Conservation (phyloP, 1,140 invertebrate genomes). For the Chymomyza costata region DNA sequence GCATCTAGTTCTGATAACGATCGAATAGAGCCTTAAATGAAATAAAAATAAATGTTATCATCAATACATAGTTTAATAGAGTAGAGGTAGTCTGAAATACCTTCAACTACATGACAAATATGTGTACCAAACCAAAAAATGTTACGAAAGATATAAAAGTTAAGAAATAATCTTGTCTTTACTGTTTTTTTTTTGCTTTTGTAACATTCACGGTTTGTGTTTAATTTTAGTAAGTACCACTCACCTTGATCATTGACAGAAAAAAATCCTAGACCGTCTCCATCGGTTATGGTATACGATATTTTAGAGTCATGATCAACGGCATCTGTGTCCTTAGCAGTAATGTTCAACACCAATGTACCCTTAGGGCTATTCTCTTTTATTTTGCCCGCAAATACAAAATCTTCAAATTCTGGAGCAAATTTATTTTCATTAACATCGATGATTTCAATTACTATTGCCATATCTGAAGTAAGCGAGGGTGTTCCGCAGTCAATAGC, state of each 20-base stretch:
- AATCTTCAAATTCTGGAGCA: constrained; percentile 89
- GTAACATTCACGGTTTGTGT: too few relatives aligned
- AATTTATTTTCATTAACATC: constrained; percentile 95
- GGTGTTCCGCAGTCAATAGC: constrained; percentile 88
- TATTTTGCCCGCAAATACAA: constrained; percentile 83
- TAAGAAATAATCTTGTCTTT: too few relatives aligned
- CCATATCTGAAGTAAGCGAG: constrained; percentile 83
- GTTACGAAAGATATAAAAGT: too few relatives aligned
- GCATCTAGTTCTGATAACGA: constrained; percentile 90
- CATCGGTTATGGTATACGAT: constrained; percentile 90
- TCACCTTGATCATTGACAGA: constrained; percentile 92
- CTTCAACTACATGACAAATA: too few relatives aligned
- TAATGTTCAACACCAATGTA: constrained; percentile 85
- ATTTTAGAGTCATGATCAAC: constrained; percentile 86
- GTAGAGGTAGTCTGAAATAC: too few relatives aligned
- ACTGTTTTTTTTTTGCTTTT: too few relatives aligned
- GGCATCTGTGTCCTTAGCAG: constrained; percentile 86
- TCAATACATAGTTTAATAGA: too few relatives aligned
- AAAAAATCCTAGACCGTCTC: constrained; percentile 93
- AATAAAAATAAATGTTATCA: constrained; percentile 47
- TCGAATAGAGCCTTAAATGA: constrained; percentile 85
- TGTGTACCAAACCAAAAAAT: too few relatives aligned
- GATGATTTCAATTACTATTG: constrained; percentile 89
- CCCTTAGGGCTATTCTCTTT: constrained; percentile 85
- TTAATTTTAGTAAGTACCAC: too few relatives aligned